Base-by-base conservation (phyloP, 1,140 invertebrate species). In the Megathymus violae region DNA sequence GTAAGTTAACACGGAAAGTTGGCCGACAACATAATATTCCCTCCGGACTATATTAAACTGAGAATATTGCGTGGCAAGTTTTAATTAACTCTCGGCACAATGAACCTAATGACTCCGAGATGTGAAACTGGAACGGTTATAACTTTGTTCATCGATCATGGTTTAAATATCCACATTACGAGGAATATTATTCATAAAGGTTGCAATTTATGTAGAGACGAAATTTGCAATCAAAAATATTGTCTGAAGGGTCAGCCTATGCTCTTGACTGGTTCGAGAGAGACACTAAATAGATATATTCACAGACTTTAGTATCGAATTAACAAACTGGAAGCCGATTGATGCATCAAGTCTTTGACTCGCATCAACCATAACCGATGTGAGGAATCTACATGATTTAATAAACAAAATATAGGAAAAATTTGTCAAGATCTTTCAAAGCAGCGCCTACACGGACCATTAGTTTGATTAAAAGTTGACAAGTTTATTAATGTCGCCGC, bases 381-480 rank as follows among this genome's bases (percentile, higher is more conserved):
- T n/a, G n/a, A n/a, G n/a, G n/a, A n/a, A n/a, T n/a, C n/a, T n/a
- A n/a, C n/a, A n/a, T 31, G 4, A 31, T 7, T 9, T 1, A 1
- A 1, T 9, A 31, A 22, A 5, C 5, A 31, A 31, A 7, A 4
- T 7, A 31, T 7, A 4, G 27, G 27, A 7, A 1, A 17, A 43
- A 27, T 13, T 27, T 17, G 19, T 54, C n/a, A 11, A 15, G 14
- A 50, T 14, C 19, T 15, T 17, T 31, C 27, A 19, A 27, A 50
- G 46, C 46, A 31, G 19, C 13, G 43, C 31, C 40, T 52, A 15
- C 62, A 34, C 51, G 40, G 50, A 41, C 48, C 62, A 63, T 63
- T 63, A 56, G 50, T 47, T 52, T 50, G 41, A 56, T 56, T 52
- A 63, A 48, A 56, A 56, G 50, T 63, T 56, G 11, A 6, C 13